phyloP scores from a whole-genome alignment of 37 sponge, comb jelly and placozoan genomes.

The Beroe forskalii region DNA sequence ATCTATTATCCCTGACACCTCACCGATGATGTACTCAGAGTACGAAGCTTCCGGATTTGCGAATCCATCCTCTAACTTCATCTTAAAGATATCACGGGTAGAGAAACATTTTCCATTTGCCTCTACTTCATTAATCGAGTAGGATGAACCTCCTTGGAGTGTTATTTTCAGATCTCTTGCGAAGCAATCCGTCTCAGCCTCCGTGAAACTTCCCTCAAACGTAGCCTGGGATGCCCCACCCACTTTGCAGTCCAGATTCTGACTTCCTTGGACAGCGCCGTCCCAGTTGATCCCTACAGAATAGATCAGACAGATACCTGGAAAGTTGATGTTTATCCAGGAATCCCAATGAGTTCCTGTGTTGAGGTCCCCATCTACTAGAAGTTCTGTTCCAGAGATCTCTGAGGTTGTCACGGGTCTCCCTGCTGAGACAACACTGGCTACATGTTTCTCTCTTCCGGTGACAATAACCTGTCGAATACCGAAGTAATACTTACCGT shows the following conservation, averaged over 20 bases:
- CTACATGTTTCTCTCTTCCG: neutral
- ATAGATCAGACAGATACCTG: neutral
- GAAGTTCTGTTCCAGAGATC: neutral
- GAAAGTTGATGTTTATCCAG: neutral
- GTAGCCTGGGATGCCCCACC: neutral
- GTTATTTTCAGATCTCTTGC: neutral
- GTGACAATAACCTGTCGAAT: neutral
- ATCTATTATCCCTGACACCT: neutral
- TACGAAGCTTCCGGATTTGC: neutral
- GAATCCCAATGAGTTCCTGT: neutral
- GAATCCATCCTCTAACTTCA: neutral
- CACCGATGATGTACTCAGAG: neutral
- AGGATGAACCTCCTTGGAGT: neutral
- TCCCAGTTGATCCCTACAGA: neutral
- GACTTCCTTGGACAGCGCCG: neutral
- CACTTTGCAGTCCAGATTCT: neutral
- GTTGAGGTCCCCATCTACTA: neutral
- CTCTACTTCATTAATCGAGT: neutral
- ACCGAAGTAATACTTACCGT: neutral
- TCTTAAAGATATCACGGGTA: neutral
- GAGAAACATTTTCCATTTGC: neutral
- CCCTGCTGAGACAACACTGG: neutral
- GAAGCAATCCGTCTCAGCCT: neutral
- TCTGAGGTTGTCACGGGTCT: neutral
- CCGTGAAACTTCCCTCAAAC: too few relatives aligned